These are phyloP conservation scores for Psilopogon haemacephalus DNA, from an alignment of 2,113 vertebrate species.

Conservation along the genomic window DNA sequence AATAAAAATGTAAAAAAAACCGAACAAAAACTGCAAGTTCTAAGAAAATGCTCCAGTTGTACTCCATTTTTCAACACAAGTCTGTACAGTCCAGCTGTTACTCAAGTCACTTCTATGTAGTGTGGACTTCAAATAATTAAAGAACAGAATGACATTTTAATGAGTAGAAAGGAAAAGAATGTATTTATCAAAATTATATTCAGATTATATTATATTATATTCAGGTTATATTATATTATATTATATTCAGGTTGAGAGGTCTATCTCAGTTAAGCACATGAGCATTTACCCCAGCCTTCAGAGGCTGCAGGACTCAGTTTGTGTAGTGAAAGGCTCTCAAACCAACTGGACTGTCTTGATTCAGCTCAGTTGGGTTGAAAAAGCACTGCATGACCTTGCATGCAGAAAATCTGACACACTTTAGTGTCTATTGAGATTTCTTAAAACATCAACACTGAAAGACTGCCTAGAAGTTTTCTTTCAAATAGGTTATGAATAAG, in stretches of 20 bases:
- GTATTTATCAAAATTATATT: neutral
- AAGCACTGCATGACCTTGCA: neutral
- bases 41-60: neutral
- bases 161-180: too few species aligned
- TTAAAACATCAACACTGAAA: neutral
- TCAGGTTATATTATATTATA: too few species aligned
- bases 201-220: neutral
- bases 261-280: neutral
- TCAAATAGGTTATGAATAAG: slow-evolving; percentile 19
- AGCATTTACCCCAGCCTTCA: neutral
- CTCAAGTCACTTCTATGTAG: neutral
- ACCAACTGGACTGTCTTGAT: neutral
- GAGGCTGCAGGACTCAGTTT: neutral
- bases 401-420: slow-evolving; percentile 6
- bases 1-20: too few species aligned
- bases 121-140: neutral
- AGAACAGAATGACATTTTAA: neutral
- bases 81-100: neutral
- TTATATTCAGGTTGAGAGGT: neutral
- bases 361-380: slow-evolving; percentile 2
- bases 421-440: neutral
- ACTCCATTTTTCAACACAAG: neutral
- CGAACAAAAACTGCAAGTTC: neutral
- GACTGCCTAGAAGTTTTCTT: neutral
- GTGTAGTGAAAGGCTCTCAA: neutral